Evolutionary conservation across 1,140 invertebrate species (phyloP).

Genomic region (Apis mellifera): Amel_HAv3.1 CM009944.2:7456001-7456500

Average conservation of each 20-base stretch:
- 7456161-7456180: no score
- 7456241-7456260: not conserved
- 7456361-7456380: constrained; percentile 46
- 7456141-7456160: not conserved
- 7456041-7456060: no score
- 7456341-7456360: constrained; percentile 13
- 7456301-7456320: not conserved
- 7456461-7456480: not conserved
- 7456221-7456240: not conserved
- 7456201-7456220: not conserved
- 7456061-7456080: no score
- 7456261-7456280: not conserved
- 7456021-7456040: no score
- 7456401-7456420: constrained; percentile 68
- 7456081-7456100: no score
- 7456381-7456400: constrained; percentile 43
- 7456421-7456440: constrained; percentile 32
- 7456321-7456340: not conserved
- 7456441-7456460: constrained; percentile 5
- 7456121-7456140: no score
- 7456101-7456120: no score
- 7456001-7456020: no score
- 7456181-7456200: not conserved
- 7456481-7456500: not conserved
- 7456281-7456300: not conserved